Evolutionary conservation across 2,113 vertebrate genomes (phyloP).

Genomic region (Oceanites oceanicus): DNA sequence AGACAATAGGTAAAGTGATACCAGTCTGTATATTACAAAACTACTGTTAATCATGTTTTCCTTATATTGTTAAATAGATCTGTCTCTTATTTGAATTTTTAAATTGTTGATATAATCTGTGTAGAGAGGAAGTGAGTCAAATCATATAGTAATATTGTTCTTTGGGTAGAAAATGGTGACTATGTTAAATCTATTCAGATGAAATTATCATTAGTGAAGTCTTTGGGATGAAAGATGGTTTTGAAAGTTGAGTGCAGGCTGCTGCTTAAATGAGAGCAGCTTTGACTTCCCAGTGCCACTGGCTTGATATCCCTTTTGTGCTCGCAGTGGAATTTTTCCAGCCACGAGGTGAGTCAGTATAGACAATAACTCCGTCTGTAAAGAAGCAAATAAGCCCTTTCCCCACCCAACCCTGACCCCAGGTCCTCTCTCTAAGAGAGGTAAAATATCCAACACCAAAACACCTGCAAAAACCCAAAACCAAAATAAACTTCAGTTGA

Average conservation of each 20-base stretch:
- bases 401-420: neutral
- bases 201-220: neutral
- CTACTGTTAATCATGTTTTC: neutral
- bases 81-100: neutral
- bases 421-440: no score
- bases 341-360: accelerated
- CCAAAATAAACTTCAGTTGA: neutral
- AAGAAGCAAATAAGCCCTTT: neutral
- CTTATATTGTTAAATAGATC: neutral
- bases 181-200: neutral
- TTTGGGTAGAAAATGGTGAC: neutral
- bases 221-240: neutral
- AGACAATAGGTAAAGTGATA: neutral
- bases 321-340: neutral
- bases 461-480: neutral
- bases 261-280: neutral
- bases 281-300: neutral
- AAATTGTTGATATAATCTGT: neutral
- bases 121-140: neutral
- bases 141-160: neutral
- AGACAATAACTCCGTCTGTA: neutral
- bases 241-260: neutral
- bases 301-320: neutral
- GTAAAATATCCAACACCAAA: neutral
- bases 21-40: neutral